Evolutionary conservation across 1,140 invertebrate genomes (phyloP).

Genomic region (Zaprionus kolodkinae): DNA sequence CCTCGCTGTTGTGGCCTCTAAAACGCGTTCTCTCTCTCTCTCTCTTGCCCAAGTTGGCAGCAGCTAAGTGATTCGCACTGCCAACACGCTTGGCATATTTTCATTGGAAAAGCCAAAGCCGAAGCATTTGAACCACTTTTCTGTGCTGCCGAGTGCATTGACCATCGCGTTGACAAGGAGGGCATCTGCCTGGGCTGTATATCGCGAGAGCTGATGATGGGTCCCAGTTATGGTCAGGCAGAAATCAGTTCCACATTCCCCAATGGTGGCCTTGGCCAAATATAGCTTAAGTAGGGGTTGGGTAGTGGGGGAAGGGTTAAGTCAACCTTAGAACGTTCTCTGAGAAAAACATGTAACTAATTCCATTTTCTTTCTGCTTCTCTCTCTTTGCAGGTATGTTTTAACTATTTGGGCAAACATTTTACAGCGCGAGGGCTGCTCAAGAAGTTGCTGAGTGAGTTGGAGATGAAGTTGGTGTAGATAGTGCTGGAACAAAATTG

Average conservation of each 20-base stretch:
- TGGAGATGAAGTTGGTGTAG: too few species aligned
- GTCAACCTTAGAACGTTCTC: conserved; percentile 5
- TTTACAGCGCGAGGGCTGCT: background rate
- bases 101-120: conserved; percentile 55
- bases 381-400: conserved; percentile 50
- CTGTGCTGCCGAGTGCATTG: conserved; percentile 52
- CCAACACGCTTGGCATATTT: conserved; percentile 51
- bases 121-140: conserved; percentile 63
- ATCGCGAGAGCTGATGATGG: background rate
- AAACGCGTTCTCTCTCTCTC: conserved; percentile 55
- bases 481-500: too few species aligned
- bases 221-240: conserved; percentile 39
- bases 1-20: conserved; percentile 30
- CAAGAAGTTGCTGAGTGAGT: background rate
- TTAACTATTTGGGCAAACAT: conserved; percentile 18
- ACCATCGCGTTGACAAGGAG: conserved; percentile 59
- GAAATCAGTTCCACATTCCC: conserved; percentile 44
- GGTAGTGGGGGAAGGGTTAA: background rate
- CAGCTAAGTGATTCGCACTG: conserved; percentile 38
- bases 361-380: conserved; percentile 11
- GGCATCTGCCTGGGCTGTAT: background rate
- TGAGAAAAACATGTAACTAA: conserved; percentile 19
- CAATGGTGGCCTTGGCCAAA: conserved; percentile 43
- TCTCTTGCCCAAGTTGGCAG: conserved; percentile 31
- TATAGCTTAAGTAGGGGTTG: conserved; percentile 10